Base-by-base conservation (phyloP, 2,888 invertebrate genomes). In the Xanthorhoe spadicearia region DNA sequence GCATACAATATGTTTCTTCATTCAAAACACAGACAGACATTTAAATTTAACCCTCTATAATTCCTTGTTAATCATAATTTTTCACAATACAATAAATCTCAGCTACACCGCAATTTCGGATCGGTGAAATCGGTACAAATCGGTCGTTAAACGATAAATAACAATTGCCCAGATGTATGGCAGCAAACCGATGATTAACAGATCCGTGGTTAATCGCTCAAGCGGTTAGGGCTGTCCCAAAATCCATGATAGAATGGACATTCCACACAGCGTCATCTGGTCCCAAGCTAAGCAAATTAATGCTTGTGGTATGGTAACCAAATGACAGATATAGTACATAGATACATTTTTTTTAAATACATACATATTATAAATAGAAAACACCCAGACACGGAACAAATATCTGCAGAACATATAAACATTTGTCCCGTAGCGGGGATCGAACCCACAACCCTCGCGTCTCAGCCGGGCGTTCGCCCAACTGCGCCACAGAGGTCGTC, bases 121-220 rank as follows among this genome's bases (percentile, higher is more conserved):
- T 62, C 28, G 48, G 51, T 63, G 35, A 63, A 67, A 67, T 67
- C 67, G 63, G 67, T 56, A 52, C 65, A 69, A 69, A 69, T 69
- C 75, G 72, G 69, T 77, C 74, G 81, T 84, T 79, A 79, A 84
- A 79, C 82, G 73, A 84, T 91, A 91, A 91, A 91, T 86, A 87
- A 88, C 86, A 86, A 90, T 89, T 83, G 82, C 71, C 77, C 78
- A 77, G 84, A 87, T 85, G 83, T 80, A 88, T 83, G 76, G 81
- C 80, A 70, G 72, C 86, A 84, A 79, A 83, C 80, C 80, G 78
- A 84, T 90, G 92, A 92, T 90, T 91, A 90, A 91, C 90, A 87
- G 86, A 88, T 89, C 87, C 84, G 70, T 80, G 79, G 86, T 84
- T 89, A 87, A 87, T 86, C 55, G 63, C 67, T 58, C 49, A 49